Conservation (phyloP, 1,140 invertebrate species). For the Saccostrea cuccullata region DNA sequence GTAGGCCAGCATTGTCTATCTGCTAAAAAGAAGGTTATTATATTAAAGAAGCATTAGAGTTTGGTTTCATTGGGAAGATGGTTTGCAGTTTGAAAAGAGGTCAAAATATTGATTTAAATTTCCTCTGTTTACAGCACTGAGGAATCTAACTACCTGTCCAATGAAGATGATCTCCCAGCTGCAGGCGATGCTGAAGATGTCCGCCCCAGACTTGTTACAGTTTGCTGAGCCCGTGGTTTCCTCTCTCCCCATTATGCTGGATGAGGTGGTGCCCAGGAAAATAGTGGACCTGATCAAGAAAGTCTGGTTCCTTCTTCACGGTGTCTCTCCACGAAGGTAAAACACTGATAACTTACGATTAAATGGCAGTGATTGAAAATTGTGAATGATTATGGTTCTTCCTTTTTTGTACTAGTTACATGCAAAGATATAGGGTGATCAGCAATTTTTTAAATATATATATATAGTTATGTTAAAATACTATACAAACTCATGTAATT, state of each 20-base stretch:
- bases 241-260: slow-evolving; percentile 88
- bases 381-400: too few species aligned
- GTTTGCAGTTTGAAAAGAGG: neutral
- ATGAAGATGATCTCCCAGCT: slow-evolving; percentile 88
- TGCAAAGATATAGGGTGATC: neutral
- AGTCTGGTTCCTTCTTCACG: slow-evolving; percentile 94
- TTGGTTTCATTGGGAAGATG: neutral
- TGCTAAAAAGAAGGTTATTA: too few species aligned
- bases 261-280: slow-evolving; percentile 88
- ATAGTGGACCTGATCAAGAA: slow-evolving; percentile 91
- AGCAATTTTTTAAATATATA: too few species aligned
- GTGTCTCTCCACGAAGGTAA: slow-evolving; percentile 89
- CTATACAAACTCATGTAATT: too few species aligned
- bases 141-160: slow-evolving; percentile 85
- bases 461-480: too few species aligned
- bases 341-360: neutral
- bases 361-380: neutral
- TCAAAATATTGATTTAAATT: neutral
- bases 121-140: slow-evolving; percentile 82
- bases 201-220: slow-evolving; percentile 90
- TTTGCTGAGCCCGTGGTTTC: slow-evolving; percentile 89
- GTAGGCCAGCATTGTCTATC: neutral
- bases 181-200: slow-evolving; percentile 87
- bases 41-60: neutral
- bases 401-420: neutral